A percentile compares a stretch with the other conserved stretches of the same genome.
phyloP scores from a whole-genome alignment of 2,888 invertebrate species.

The Rhorus exstirpatorius region DNA sequence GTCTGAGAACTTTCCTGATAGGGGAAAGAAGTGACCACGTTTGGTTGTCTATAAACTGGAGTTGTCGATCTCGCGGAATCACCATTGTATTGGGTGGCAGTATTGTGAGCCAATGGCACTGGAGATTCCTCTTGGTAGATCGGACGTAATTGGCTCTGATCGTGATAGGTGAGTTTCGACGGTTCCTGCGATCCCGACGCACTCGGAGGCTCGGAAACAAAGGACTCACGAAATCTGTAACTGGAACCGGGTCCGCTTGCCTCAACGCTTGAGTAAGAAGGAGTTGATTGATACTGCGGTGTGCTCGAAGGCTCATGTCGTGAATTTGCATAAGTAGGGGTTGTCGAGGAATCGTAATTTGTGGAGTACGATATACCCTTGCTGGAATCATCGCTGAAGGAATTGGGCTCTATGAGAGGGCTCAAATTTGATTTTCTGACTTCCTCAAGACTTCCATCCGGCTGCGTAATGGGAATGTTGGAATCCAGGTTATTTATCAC shows the following conservation, averaged over 20 bases:
- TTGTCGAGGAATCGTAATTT: constrained; percentile 77
- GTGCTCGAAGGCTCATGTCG: constrained; percentile 68
- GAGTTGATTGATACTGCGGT: constrained; percentile 73
- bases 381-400: constrained; percentile 84
- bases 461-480: constrained; percentile 60
- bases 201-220: constrained; percentile 49
- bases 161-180: constrained; percentile 58
- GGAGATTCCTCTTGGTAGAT: constrained; percentile 72
- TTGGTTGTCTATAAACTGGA: constrained; percentile 73
- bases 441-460: constrained; percentile 70
- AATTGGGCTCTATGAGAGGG: constrained; percentile 81
- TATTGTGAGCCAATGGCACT: constrained; percentile 42
- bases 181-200: constrained; percentile 38
- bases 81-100: constrained; percentile 65
- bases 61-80: constrained; percentile 70
- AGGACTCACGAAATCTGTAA: constrained; percentile 65
- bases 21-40: constrained; percentile 72
- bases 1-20: constrained; percentile 69
- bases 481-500: constrained; percentile 89
- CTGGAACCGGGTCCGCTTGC: constrained; percentile 36
- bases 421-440: constrained; percentile 75
- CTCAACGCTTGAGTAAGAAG: constrained; percentile 58
- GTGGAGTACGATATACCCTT: constrained; percentile 69
- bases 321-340: constrained; percentile 69
- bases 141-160: constrained; percentile 41